Percentiles rank a stretch among this genome's conserved stretches.
phyloP scores from a whole-genome alignment of 2,797 vertebrate genomes.

The Eremophila alpestris region DNA sequence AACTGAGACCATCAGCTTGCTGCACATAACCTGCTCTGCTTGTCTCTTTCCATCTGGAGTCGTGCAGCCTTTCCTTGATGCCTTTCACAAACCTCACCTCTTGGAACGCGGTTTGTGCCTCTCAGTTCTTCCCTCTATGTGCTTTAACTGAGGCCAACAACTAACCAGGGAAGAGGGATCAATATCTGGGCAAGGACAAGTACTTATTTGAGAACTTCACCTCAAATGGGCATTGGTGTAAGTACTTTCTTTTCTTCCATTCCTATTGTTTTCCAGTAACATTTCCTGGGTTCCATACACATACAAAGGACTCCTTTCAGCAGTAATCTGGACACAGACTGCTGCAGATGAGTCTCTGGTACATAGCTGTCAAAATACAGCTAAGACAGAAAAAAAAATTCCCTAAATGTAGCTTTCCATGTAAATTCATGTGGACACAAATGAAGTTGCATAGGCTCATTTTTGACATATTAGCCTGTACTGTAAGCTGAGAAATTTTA shows the following conservation, averaged over 20 bases:
- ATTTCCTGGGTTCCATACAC: background rate
- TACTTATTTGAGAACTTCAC: background rate
- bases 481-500: background rate
- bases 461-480: background rate
- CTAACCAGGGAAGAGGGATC: background rate
- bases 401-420: background rate
- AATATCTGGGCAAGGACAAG: background rate
- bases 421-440: background rate
- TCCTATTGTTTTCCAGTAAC: background rate
- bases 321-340: background rate
- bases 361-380: background rate
- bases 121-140: background rate
- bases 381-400: background rate
- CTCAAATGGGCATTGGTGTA: background rate
- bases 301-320: background rate
- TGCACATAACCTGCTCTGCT: background rate
- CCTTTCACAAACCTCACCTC: background rate
- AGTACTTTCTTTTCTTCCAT: background rate
- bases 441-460: background rate
- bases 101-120: fast-evolving
- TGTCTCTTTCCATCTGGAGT: background rate
- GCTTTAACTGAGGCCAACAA: fast-evolving
- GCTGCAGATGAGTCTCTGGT: background rate
- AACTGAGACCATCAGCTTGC: background rate
- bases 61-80: background rate